Conservation (phyloP, 2,113 vertebrate species). For the Carassius gibelio region DNA sequence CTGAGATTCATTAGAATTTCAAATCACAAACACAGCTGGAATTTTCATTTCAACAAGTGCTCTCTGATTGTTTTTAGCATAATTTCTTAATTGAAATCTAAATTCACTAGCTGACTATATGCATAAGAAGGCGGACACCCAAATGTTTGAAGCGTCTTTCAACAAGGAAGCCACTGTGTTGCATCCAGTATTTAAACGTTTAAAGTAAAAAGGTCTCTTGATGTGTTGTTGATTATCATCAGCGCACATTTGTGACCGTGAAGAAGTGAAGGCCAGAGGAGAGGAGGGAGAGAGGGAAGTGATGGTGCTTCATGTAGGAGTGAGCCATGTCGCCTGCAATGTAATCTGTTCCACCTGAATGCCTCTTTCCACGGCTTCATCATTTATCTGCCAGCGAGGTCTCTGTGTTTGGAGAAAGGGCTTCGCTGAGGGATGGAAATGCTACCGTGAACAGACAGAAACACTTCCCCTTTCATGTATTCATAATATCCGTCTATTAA, state of each 20-base stretch:
- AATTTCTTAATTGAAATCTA: background rate
- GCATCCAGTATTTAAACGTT: conserved; percentile 18
- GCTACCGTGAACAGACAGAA: conserved; percentile 36
- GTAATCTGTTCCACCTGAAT: conserved; percentile 50
- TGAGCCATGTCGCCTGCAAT: conserved; percentile 39
- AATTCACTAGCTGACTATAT: background rate
- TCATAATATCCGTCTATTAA: conserved; percentile 54
- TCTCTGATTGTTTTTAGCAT: background rate
- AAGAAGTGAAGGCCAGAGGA: conserved; percentile 33
- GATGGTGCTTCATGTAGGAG: background rate
- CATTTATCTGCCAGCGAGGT: conserved; percentile 39
- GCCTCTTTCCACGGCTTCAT: conserved; percentile 34
- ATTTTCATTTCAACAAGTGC: background rate
- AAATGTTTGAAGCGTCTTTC: background rate
- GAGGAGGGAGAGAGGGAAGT: background rate
- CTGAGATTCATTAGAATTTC: background rate
- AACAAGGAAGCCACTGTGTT: background rate
- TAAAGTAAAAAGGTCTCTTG: background rate
- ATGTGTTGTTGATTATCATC: conserved; percentile 25
- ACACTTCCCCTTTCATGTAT: conserved; percentile 39
- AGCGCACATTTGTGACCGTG: conserved; percentile 30
- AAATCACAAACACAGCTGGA: conserved; percentile 19
- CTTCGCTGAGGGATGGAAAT: conserved; percentile 46
- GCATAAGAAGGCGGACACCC: background rate
- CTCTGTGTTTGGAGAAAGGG: conserved; percentile 21